phyloP scores from a whole-genome alignment of 2,888 invertebrate genomes.

The Cylloceria caligata region DNA sequence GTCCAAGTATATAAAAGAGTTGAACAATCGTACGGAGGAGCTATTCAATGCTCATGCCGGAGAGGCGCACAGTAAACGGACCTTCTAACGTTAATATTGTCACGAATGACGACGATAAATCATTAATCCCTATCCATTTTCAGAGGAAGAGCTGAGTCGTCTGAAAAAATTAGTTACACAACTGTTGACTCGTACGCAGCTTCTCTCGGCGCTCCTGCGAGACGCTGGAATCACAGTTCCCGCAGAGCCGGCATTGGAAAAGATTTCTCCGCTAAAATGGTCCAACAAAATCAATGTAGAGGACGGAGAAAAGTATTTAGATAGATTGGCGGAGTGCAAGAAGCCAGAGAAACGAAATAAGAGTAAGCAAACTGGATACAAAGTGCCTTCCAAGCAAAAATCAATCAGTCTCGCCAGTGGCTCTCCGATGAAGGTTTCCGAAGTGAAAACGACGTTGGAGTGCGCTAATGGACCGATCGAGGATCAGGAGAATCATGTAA shows the following conservation, averaged over 20 bases:
- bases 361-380: constrained; percentile 72
- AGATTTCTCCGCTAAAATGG: constrained; percentile 83
- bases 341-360: constrained; percentile 76
- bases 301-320: constrained; percentile 77
- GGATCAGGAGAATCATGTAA: constrained; percentile 82
- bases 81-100: background rate
- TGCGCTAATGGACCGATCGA: constrained; percentile 75
- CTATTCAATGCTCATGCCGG: constrained; percentile 80
- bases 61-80: constrained; percentile 81
- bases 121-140: constrained; percentile 28
- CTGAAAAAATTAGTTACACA: constrained; percentile 81
- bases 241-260: constrained; percentile 83
- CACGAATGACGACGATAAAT: too few species aligned
- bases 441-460: constrained; percentile 68
- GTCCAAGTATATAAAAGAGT: constrained; percentile 82
- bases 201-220: constrained; percentile 80
- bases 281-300: constrained; percentile 83
- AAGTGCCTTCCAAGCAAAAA: constrained; percentile 79
- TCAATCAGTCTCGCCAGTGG: constrained; percentile 64
- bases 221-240: constrained; percentile 83
- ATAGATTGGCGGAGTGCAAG: constrained; percentile 76
- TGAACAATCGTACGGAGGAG: constrained; percentile 81
- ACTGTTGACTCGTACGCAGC: constrained; percentile 80
- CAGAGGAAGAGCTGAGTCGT: constrained; percentile 82
- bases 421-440: constrained; percentile 69